A percentile compares a stretch with the other conserved stretches of the same genome.
phyloP scores from a whole-genome alignment of 2,113 vertebrate species.

The Cervus canadensis region DNA sequence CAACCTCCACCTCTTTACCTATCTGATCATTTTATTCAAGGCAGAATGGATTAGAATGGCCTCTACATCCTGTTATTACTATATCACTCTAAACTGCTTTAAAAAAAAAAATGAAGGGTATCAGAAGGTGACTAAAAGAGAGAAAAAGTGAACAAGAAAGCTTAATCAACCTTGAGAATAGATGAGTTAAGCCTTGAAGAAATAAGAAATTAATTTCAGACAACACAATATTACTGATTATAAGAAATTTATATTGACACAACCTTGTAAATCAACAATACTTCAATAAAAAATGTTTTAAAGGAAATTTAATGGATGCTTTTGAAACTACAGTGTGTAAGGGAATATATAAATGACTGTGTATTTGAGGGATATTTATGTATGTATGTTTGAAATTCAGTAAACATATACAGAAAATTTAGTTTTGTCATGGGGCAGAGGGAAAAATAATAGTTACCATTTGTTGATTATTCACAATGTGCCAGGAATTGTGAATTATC shows the following conservation, averaged over 20 bases:
- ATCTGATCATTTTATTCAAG: neutral
- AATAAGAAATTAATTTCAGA: slow-evolving; percentile 10
- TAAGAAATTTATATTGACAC: neutral
- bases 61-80: neutral
- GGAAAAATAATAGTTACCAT: neutral
- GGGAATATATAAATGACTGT: neutral
- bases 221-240: neutral
- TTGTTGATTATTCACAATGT: neutral
- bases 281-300: neutral
- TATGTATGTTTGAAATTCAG: neutral
- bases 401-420: neutral
- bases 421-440: neutral
- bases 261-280: neutral
- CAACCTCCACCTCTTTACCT: neutral
- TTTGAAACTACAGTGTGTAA: neutral
- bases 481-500: neutral
- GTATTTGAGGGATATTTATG: neutral
- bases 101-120: neutral
- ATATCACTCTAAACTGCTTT: neutral
- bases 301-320: neutral
- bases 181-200: neutral
- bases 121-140: neutral
- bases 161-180: neutral
- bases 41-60: neutral
- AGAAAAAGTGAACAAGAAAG: neutral